Evolutionary conservation across 2,888 invertebrate species (phyloP), one percentile per base, ranked within the genome.

Genomic region (Acleris literana): DNA sequence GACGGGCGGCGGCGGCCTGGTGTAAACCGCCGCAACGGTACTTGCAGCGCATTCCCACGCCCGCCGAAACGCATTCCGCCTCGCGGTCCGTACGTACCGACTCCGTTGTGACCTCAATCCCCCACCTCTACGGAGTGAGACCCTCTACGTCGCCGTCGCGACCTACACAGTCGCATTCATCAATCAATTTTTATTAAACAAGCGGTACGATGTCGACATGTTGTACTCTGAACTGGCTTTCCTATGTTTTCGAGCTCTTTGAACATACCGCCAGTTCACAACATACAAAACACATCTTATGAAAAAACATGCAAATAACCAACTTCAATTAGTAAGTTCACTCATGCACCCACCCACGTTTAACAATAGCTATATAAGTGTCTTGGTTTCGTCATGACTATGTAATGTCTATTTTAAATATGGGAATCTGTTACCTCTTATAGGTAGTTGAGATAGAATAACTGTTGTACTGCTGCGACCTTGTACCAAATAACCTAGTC

Each of bases 21-120:
- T 74, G 81, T 78, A 78, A 81, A 80, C 80, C 81, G 83, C 78
- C 83, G 75, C 88, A 92, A 92, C 92, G 92, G 92, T 92, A 92
- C 91, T 90, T 83, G 76, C 81, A 84, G 86, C 88, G 86, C 91
- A 89, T 91, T 90, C 90, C 87, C 90, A 90, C 87, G 73, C 66
- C 63, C 56, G 66, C 69, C 87, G 83, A 81, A 80, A 85, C 86
- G 85, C 88, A 90, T 89, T 88, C 88, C 90, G 85, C 82, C 78
- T 81, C 75, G 75, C 76, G 71, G 67, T 56, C 68, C 64, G 64
- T 68, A 64, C 74, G 63, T 74, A 72, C 80, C 72, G 71, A 72
- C 80, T 75, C 79, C 77, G 77, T 76, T 78, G 77, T 74, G 86
- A 87, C 87, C 88, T 85, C 86, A 80, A 90, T 81, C 85, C 84